Conservation (phyloP, 2,797 vertebrate species). For the Sparidentex hasta region DNA sequence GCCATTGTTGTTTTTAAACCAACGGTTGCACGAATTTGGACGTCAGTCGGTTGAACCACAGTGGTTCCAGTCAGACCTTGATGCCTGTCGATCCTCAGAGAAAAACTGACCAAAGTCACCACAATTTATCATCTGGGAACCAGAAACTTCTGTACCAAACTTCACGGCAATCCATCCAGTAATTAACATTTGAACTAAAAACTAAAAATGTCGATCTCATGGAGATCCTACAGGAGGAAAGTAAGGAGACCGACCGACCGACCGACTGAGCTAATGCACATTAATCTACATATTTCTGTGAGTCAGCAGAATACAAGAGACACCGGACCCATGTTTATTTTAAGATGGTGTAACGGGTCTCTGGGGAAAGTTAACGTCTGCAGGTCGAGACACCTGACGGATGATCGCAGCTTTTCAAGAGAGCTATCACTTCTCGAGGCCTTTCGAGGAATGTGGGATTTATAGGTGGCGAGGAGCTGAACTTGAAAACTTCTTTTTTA, state of each 20-base stretch:
- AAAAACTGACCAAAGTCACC: background rate
- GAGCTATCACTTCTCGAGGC: background rate
- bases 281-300: slow-evolving; percentile 21
- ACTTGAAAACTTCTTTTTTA: background rate
- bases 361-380: background rate
- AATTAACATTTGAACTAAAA: background rate
- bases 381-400: slow-evolving; percentile 30
- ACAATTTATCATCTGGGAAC: background rate
- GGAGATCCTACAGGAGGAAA: too few species aligned
- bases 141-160: background rate
- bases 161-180: background rate
- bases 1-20: too few species aligned
- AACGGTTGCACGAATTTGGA: too few species aligned
- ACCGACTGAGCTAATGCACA: background rate
- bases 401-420: slow-evolving; percentile 12
- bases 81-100: too few species aligned
- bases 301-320: slow-evolving; percentile 23
- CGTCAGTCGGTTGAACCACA: too few species aligned
- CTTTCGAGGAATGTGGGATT: slow-evolving; percentile 13
- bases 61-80: too few species aligned
- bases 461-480: background rate
- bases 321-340: slow-evolving; percentile 10
- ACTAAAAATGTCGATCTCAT: too few species aligned
- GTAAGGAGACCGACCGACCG: too few species aligned
- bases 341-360: slow-evolving; percentile 27